These are phyloP conservation scores for Pseudopipra pipra DNA, from an alignment of 2,113 vertebrate species.

Conservation along the genomic window DNA sequence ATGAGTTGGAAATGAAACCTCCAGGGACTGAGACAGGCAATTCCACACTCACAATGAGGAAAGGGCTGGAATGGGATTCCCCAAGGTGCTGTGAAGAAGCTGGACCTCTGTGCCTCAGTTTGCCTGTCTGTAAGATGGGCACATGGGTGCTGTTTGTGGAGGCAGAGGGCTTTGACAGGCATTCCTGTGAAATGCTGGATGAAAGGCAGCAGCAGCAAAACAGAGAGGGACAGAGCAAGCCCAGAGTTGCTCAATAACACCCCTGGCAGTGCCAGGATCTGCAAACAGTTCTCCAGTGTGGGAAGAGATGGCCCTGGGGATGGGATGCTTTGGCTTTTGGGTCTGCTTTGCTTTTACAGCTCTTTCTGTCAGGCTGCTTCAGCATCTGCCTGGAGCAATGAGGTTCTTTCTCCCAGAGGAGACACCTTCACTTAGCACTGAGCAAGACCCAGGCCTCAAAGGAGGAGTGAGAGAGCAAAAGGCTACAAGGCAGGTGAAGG, in stretches of 20 bases:
- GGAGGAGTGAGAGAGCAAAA: neutral
- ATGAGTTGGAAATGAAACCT: neutral
- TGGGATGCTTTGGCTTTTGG: neutral
- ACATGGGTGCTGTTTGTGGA: neutral
- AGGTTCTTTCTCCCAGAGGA: neutral
- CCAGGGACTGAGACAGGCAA: neutral
- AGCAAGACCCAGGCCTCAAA: neutral
- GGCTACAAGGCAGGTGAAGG: accelerated
- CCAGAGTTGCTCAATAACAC: neutral
- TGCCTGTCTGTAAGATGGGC: neutral
- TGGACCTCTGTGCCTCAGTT: neutral
- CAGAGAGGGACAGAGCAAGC: neutral
- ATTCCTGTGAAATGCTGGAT: neutral
- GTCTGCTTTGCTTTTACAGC: neutral
- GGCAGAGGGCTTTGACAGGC: neutral
- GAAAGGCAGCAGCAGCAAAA: neutral
- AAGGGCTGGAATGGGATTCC: neutral
- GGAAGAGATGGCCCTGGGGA: neutral
- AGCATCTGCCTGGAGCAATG: neutral
- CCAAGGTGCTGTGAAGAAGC: neutral
- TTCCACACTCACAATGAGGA: accelerated
- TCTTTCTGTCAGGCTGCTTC: neutral
- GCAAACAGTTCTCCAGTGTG: neutral
- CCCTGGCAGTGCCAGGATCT: neutral
- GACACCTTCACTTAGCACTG: neutral